A percentile compares a stretch with the other conserved stretches of the same genome.
phyloP scores from a whole-genome alignment of 1,140 invertebrate genomes.

The Diabrotica undecimpunctata region DNA sequence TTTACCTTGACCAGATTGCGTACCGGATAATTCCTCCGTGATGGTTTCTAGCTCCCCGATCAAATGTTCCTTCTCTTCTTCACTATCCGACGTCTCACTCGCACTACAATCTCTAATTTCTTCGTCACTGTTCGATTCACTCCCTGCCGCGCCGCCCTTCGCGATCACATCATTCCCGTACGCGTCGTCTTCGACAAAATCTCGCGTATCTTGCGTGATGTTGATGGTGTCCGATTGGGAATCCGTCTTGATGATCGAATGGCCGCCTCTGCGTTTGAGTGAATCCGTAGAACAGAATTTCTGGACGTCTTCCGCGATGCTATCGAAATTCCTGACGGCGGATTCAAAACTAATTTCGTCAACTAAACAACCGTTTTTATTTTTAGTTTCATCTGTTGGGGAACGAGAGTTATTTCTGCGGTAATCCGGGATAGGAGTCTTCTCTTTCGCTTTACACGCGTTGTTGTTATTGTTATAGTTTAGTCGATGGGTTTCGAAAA shows the following conservation, averaged over 20 bases:
- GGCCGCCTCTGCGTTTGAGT: conserved; percentile 16
- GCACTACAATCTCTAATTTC: conserved; percentile 27
- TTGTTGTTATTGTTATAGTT: conserved; percentile 14
- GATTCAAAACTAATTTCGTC: conserved; percentile 38
- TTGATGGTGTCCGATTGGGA: not conserved
- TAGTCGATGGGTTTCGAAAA: conserved; percentile 39
- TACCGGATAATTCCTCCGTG: conserved; percentile 42
- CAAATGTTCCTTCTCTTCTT: conserved; percentile 37
- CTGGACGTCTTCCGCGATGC: conserved; percentile 42
- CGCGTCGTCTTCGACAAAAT: not conserved
- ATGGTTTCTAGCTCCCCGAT: conserved; percentile 42
- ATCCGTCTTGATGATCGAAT: conserved; percentile 13
- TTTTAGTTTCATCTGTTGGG: conserved; percentile 21
- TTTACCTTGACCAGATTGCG: conserved; percentile 29
- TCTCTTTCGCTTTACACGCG: conserved; percentile 14
- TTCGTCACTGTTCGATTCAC: conserved; percentile 25
- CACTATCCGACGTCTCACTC: conserved; percentile 27
- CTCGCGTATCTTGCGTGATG: conserved; percentile 1
- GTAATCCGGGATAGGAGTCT: conserved; percentile 4
- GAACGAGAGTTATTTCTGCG: conserved; percentile 16
- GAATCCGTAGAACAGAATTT: conserved; percentile 36
- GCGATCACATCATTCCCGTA: conserved; percentile 9
- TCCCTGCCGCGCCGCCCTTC: conserved; percentile 18
- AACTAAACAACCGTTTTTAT: conserved; percentile 21
- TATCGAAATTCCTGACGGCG: conserved; percentile 44